A percentile compares a stretch with the other conserved stretches of the same genome.
phyloP scores from a whole-genome alignment of 2,797 vertebrate genomes.

The Catharus ustulatus region DNA sequence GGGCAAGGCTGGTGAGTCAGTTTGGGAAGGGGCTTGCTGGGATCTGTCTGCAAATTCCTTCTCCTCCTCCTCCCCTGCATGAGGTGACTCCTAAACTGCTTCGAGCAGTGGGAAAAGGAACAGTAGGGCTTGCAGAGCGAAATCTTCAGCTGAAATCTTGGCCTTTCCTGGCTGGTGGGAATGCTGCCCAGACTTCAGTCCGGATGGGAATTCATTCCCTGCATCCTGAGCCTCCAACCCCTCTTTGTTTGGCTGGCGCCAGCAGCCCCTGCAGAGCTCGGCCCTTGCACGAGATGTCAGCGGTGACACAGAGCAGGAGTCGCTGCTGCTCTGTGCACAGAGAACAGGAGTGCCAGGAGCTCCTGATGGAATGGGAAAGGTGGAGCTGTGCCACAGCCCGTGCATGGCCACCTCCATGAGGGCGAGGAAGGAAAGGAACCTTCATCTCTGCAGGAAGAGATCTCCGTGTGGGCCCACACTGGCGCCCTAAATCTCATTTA shows the following conservation, averaged over 20 bases:
- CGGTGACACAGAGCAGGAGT: not conserved
- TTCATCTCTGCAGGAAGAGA: not conserved
- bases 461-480: not conserved
- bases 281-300: not conserved
- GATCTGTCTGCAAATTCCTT: not conserved
- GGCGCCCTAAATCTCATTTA: not conserved
- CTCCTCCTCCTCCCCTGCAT: not conserved
- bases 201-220: not conserved
- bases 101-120: not conserved
- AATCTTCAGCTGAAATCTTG: not conserved
- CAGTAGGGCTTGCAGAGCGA: not conserved
- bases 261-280: not conserved
- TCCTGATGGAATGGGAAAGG: not conserved
- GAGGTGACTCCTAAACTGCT: not conserved
- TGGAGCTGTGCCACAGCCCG: not conserved
- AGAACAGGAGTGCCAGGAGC: not conserved
- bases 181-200: slow-evolving; percentile 3
- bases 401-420: not conserved
- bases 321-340: not conserved
- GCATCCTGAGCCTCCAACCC: not conserved
- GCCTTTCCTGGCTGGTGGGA: not conserved
- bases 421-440: not conserved
- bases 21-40: not conserved
- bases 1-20: not conserved
- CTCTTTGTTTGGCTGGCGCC: not conserved